These are phyloP conservation scores for Araneus ventricosus DNA, from an alignment of 1,140 invertebrate genomes.

Conservation along the genomic window DNA sequence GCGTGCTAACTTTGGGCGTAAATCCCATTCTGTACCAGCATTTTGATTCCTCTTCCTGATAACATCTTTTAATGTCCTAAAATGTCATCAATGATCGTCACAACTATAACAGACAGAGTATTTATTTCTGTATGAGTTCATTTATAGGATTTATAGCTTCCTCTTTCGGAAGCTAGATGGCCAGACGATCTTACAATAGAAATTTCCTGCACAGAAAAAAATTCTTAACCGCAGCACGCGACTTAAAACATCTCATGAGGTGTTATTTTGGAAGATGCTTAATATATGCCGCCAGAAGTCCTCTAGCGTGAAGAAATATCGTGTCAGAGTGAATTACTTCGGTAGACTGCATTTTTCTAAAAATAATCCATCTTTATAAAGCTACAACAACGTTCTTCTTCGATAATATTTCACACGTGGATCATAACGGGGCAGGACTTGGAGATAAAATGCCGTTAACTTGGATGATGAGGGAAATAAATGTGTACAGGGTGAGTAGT, in stretches of 20 bases:
- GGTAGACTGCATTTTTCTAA: constrained; percentile 39
- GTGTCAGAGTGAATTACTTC: constrained; percentile 51
- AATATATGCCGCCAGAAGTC: background rate
- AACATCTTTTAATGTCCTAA: background rate
- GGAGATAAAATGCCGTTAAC: background rate
- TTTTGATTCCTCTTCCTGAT: background rate
- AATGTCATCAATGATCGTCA: background rate
- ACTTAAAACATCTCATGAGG: background rate
- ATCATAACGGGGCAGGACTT: background rate
- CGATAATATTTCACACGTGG: background rate
- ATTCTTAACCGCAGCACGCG: background rate
- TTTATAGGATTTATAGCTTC: background rate
- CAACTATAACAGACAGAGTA: background rate
- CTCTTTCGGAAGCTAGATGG: background rate
- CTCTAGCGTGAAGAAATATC: constrained; percentile 40
- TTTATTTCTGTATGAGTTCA: background rate
- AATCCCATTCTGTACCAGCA: background rate
- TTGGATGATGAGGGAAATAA: background rate
- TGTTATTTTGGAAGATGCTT: constrained; percentile 46
- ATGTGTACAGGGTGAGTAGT: background rate
- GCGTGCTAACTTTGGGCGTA: background rate
- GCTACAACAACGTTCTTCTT: background rate
- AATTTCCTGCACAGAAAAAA: constrained; percentile 1
- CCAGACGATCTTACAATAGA: background rate
- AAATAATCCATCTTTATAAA: constrained; percentile 57